Percentiles rank a stretch among this genome's conserved stretches.
Evolutionary conservation across 2,797 vertebrate species (phyloP).

Genomic region (Falco novaeseelandiae): DNA sequence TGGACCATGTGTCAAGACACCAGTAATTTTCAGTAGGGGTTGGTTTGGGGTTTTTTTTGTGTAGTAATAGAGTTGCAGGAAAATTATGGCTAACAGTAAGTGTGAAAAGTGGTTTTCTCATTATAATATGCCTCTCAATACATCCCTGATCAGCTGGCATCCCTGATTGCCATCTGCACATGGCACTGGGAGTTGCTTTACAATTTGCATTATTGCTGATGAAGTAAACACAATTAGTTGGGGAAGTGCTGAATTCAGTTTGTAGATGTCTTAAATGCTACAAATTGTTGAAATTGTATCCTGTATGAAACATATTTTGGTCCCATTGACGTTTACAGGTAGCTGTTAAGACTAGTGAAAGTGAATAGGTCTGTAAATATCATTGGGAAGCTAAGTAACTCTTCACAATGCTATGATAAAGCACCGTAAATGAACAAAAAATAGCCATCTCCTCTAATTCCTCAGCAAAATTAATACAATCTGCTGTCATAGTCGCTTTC

Average conservation of each 20-base stretch:
- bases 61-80: not conserved
- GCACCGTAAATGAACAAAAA: not conserved
- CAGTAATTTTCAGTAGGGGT: not conserved
- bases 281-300: not conserved
- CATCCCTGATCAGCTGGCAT: not conserved
- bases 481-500: not conserved
- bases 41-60: not conserved
- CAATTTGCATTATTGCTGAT: not conserved
- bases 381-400: not conserved
- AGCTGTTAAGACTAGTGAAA: not conserved
- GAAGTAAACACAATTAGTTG: not conserved
- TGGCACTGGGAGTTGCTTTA: not conserved
- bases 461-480: not conserved
- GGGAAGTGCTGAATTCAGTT: not conserved
- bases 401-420: not conserved
- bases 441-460: not conserved
- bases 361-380: not conserved
- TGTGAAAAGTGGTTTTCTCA: not conserved
- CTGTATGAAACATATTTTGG: not conserved
- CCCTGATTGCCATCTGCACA: not conserved
- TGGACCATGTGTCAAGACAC: not conserved
- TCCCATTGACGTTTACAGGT: not conserved
- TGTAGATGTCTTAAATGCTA: not conserved
- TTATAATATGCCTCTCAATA: not conserved
- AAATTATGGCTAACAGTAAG: not conserved